Evolutionary conservation across 2,797 vertebrate species (phyloP).

Genomic region (Lepilemur septentrionalis): DNA sequence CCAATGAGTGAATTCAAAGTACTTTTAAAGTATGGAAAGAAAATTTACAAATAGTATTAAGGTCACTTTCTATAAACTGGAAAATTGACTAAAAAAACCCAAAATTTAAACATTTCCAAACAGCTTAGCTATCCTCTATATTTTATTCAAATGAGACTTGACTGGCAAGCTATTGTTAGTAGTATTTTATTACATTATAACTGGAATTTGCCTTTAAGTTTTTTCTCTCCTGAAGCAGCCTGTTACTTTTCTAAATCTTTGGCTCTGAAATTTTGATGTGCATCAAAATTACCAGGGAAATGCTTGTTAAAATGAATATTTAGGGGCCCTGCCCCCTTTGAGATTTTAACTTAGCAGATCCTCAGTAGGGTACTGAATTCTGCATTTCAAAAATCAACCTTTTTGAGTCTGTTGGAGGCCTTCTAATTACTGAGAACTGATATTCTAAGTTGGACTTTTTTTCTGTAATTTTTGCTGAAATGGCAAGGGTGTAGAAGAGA

Average conservation of each 20-base stretch:
- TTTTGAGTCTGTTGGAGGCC: background rate
- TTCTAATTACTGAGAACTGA: background rate
- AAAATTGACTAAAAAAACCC: background rate
- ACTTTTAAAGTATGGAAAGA: background rate
- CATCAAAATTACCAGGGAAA: background rate
- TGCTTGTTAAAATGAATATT: background rate
- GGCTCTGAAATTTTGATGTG: background rate
- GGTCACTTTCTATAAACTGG: background rate
- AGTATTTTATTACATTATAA: background rate
- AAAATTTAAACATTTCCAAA: conserved; percentile 2
- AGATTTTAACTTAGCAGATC: background rate
- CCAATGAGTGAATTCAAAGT: background rate
- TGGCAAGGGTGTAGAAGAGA: background rate
- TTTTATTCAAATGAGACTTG: background rate
- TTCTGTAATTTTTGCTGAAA: background rate
- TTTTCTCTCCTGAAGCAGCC: background rate
- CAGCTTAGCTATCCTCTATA: background rate
- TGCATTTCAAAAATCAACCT: background rate
- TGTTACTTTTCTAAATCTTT: conserved; percentile 3
- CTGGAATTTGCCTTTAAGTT: background rate
- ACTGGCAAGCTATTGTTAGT: background rate
- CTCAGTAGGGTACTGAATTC: background rate
- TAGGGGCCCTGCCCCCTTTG: background rate
- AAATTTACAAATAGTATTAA: background rate
- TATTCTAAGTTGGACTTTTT: background rate